phyloP scores from a whole-genome alignment of 2,797 vertebrate genomes.

The Cryptoblepharus egeriae region DNA sequence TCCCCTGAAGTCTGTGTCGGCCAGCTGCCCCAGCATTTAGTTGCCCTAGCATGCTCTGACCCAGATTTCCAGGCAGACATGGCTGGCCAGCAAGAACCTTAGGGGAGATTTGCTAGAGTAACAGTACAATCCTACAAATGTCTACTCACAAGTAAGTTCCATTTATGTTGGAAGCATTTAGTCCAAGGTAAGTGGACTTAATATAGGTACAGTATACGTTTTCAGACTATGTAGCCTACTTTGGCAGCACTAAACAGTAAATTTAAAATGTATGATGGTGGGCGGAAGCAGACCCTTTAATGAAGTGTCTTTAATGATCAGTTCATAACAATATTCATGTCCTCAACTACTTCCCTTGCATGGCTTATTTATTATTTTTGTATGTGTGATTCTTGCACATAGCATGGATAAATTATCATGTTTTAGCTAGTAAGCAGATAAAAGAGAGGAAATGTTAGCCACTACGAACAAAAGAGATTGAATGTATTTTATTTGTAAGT shows the following conservation, averaged over 20 bases:
- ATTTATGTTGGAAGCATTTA: no score
- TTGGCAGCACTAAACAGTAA: neutral
- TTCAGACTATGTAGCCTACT: neutral
- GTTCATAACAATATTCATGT: slow-evolving; percentile 43
- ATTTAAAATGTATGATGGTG: slow-evolving; percentile 43
- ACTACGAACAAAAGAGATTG: slow-evolving; percentile 62
- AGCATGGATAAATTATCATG: slow-evolving; percentile 50
- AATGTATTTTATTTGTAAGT: slow-evolving; percentile 68
- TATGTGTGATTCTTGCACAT: slow-evolving; percentile 43
- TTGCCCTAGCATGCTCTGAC: no score
- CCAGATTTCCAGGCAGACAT: no score
- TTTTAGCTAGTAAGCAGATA: slow-evolving; percentile 56
- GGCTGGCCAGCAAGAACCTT: no score
- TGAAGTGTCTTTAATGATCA: slow-evolving; percentile 54
- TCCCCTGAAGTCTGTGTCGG: no score
- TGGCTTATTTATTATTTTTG: slow-evolving; percentile 57
- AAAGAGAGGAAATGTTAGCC: slow-evolving; percentile 54
- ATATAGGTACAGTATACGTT: no score
- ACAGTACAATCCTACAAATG: no score
- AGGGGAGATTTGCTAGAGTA: no score
- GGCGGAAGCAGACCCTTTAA: slow-evolving; percentile 39
- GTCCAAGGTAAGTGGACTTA: no score
- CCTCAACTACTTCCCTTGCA: slow-evolving; percentile 38
- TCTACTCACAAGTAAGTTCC: no score
- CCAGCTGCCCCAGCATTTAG: no score